Percentiles rank a stretch among this genome's conserved stretches.
Conservation (phyloP, 2,888 invertebrate species). For the Melieria picta region DNA sequence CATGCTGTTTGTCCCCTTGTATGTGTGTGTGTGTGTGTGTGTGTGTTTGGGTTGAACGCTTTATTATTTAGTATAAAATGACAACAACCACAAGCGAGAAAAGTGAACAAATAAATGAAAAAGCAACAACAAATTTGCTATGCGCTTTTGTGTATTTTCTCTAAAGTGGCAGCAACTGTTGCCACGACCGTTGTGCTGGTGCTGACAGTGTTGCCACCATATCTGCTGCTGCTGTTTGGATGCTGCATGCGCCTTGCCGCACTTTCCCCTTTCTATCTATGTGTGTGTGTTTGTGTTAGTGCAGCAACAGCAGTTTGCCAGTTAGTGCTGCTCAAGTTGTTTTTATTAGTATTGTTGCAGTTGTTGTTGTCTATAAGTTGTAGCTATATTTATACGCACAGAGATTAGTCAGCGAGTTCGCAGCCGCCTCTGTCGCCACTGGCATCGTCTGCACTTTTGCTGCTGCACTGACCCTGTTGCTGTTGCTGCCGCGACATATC, state of each 20-base stretch:
- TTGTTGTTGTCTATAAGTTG: neutral
- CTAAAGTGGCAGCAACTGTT: slow-evolving; percentile 16
- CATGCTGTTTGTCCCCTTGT: too few relatives aligned
- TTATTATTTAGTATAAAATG: neutral
- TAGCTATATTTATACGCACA: slow-evolving; percentile 13
- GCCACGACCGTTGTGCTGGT: neutral
- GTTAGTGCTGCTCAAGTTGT: neutral
- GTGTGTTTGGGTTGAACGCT: neutral
- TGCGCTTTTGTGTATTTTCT: slow-evolving; percentile 31
- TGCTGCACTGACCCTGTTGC: neutral
- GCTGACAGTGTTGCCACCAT: neutral
- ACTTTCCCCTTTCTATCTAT: neutral
- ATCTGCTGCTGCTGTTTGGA: slow-evolving; percentile 1
- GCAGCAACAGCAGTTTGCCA: neutral
- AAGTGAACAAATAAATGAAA: too few relatives aligned
- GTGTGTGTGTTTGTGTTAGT: neutral
- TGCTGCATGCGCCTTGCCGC: neutral
- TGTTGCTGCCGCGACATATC: too few relatives aligned
- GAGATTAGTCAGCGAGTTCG: slow-evolving; percentile 14
- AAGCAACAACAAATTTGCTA: neutral
- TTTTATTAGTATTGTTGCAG: neutral
- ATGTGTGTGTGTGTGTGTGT: neutral
- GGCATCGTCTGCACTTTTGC: neutral
- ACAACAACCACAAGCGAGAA: neutral
- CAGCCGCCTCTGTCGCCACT: neutral